Conservation (phyloP, 2,113 vertebrate genomes). For the Tautogolabrus adspersus region DNA sequence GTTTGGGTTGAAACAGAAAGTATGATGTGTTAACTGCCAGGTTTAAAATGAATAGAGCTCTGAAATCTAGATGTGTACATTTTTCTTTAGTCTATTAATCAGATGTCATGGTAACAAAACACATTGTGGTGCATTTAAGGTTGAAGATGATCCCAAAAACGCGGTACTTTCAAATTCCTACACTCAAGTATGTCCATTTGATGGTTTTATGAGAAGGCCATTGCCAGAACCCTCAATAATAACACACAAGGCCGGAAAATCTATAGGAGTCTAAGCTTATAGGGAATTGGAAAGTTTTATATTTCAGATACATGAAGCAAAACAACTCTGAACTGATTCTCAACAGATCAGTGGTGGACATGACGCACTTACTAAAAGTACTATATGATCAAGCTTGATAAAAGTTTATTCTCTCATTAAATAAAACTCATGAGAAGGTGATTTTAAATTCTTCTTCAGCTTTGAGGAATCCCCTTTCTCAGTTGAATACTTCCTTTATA, state of each 20-base stretch:
- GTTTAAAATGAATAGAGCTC: conserved; percentile 42
- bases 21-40: conserved; percentile 52
- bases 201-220: neutral
- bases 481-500: neutral
- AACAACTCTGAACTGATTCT: neutral
- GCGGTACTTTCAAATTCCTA: conserved; percentile 10
- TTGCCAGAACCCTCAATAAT: conserved; percentile 15
- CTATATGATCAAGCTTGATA: too few species aligned
- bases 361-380: too few species aligned
- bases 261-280: conserved; percentile 14
- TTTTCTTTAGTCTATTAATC: conserved; percentile 30
- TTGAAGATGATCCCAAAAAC: conserved; percentile 7
- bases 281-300: conserved; percentile 14
- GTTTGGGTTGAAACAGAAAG: conserved; percentile 52
- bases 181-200: neutral
- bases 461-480: neutral
- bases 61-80: conserved; percentile 44
- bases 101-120: conserved; percentile 53
- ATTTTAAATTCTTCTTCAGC: neutral
- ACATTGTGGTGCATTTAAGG: conserved; percentile 23
- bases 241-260: conserved; percentile 10
- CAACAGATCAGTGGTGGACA: neutral
- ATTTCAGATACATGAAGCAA: neutral
- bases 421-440: neutral
- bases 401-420: neutral